phyloP scores from a whole-genome alignment of 2,797 vertebrate genomes.

The Artibeus lituratus region DNA sequence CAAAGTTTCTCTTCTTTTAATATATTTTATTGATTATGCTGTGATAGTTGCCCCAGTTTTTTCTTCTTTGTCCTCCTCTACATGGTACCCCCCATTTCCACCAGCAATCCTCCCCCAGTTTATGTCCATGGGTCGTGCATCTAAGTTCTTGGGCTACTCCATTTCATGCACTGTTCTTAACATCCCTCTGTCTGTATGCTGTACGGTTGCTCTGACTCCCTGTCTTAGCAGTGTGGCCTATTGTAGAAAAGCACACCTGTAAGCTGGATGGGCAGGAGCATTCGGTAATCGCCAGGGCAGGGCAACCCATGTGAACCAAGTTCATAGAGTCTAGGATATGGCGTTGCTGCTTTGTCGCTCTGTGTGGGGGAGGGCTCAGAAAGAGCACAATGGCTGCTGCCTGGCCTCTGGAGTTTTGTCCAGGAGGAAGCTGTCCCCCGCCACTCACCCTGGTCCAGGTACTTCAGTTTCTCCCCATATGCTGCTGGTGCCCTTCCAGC shows the following conservation, averaged over 20 bases:
- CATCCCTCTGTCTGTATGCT: neutral
- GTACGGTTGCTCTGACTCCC: neutral
- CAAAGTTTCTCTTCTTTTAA: neutral
- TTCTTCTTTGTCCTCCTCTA: neutral
- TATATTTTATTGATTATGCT: neutral
- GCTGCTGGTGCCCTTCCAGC: neutral
- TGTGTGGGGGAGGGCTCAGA: neutral
- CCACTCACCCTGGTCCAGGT: neutral
- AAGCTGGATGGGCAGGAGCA: neutral
- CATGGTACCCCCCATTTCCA: neutral
- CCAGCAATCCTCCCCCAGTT: neutral
- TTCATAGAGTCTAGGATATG: neutral
- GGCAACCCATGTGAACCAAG: neutral
- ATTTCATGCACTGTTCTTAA: neutral
- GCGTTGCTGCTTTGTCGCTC: neutral
- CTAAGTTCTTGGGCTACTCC: neutral
- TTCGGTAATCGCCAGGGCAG: neutral
- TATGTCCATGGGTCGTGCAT: neutral
- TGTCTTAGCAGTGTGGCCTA: neutral
- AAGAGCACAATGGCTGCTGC: neutral
- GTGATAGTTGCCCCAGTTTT: neutral
- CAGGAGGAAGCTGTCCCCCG: neutral
- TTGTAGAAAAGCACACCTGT: neutral
- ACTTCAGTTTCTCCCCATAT: neutral
- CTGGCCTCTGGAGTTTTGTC: neutral